Conservation (phyloP, 2,888 invertebrate species). For the Yponomeuta cagnagella region DNA sequence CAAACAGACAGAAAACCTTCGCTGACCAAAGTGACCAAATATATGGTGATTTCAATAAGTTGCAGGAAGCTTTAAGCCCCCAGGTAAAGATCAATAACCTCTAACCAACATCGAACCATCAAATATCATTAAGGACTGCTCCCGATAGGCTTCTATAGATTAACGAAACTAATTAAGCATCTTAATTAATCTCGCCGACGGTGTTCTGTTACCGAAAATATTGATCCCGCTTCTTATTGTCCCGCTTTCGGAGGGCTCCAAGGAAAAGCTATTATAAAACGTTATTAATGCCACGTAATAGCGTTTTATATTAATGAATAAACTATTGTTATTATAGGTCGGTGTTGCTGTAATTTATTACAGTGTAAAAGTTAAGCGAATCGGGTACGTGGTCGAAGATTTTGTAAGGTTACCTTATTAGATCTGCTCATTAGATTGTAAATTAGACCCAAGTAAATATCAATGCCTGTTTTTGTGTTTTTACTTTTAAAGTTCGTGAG, state of each 20-base stretch:
- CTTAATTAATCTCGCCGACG: conserved; percentile 67
- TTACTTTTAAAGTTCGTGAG: no score
- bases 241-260: conserved; percentile 14
- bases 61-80: background rate
- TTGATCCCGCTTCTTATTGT: conserved; percentile 37
- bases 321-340: conserved; percentile 9
- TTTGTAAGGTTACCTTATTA: no score
- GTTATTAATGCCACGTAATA: conserved; percentile 1
- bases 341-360: background rate
- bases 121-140: conserved; percentile 38
- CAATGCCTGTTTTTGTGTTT: no score
- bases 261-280: conserved; percentile 12
- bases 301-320: conserved; percentile 11
- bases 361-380: conserved; percentile 3
- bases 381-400: background rate
- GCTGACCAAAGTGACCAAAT: no score
- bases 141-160: conserved; percentile 61
- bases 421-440: no score
- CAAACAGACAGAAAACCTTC: no score
- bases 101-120: background rate
- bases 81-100: background rate
- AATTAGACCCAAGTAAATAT: no score
- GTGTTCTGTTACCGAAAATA: conserved; percentile 65
- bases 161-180: conserved; percentile 69
- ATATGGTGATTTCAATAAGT: background rate